A percentile compares a stretch with the other conserved stretches of the same genome.
These are phyloP conservation scores for Cenopis cana DNA, from an alignment of 2,888 invertebrate species.

Conservation along the genomic window DNA sequence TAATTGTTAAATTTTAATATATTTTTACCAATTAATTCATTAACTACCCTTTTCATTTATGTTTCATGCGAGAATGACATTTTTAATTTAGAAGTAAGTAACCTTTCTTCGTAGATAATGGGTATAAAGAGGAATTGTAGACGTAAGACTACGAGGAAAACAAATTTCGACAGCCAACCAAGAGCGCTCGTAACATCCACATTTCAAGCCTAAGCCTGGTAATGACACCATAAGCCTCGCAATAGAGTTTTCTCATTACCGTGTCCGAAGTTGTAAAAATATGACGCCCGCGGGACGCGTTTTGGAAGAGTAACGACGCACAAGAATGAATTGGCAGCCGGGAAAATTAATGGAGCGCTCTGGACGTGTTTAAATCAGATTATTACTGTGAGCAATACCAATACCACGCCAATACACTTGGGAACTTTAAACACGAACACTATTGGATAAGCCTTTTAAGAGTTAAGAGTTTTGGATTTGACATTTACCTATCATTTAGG, in stretches of 20 bases:
- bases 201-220: background rate
- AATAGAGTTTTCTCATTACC: constrained; percentile 40
- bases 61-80: background rate
- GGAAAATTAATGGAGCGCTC: constrained; percentile 16
- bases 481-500: no score
- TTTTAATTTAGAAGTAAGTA: background rate
- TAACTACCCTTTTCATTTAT: no score
- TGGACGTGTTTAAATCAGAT: constrained; percentile 1
- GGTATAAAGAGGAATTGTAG: no score
- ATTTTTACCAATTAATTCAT: no score
- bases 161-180: background rate
- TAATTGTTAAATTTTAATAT: no score
- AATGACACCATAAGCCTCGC: constrained; percentile 10
- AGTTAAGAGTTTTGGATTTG: no score
- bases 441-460: no score
- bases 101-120: background rate
- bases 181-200: background rate
- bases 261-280: constrained; percentile 33
- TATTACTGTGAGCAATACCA: no score
- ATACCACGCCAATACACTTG: background rate
- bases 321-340: constrained; percentile 23
- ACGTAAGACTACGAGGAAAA: background rate
- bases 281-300: constrained; percentile 24
- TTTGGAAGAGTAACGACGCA: constrained; percentile 35
- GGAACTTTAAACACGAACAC: background rate